These are phyloP conservation scores for Drosophila meridionalis DNA, from an alignment of 2,888 invertebrate genomes.

Conservation along the genomic window DNA sequence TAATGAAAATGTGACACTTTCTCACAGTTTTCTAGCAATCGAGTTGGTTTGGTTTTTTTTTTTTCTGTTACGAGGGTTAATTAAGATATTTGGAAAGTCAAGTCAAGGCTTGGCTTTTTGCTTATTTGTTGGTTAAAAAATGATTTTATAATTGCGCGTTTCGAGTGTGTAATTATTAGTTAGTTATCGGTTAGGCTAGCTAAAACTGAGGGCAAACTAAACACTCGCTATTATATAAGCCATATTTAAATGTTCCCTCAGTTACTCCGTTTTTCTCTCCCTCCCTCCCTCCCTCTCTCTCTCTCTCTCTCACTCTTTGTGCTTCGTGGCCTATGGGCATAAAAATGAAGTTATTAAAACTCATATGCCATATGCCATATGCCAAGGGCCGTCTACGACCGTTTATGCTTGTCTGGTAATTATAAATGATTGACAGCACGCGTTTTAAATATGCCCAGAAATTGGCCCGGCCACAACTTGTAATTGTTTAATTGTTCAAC, in stretches of 20 bases:
- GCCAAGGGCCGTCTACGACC: slow-evolving; percentile 18
- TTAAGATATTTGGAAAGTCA: slow-evolving; percentile 75
- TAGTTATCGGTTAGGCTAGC: slow-evolving; percentile 69
- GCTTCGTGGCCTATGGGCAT: slow-evolving; percentile 66
- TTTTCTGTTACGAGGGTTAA: slow-evolving; percentile 39
- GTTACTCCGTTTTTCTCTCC: not conserved
- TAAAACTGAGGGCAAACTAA: slow-evolving; percentile 25
- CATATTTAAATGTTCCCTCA: slow-evolving; percentile 62
- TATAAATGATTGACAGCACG: slow-evolving; percentile 60
- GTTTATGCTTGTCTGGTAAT: slow-evolving; percentile 47
- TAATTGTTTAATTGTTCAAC: slow-evolving; percentile 39
- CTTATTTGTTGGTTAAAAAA: slow-evolving; percentile 58
- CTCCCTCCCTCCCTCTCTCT: too few species aligned
- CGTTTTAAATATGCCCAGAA: slow-evolving; percentile 31
- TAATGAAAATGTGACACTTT: slow-evolving; percentile 74
- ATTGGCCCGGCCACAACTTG: slow-evolving; percentile 10
- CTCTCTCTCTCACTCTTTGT: too few species aligned
- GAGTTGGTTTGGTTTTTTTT: not conserved
- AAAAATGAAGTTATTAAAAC: slow-evolving; percentile 72
- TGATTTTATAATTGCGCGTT: slow-evolving; percentile 75
- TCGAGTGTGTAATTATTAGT: slow-evolving; percentile 69
- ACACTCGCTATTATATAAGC: slow-evolving; percentile 64
- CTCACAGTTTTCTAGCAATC: slow-evolving; percentile 50
- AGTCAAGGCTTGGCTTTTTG: slow-evolving; percentile 10
- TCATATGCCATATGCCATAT: slow-evolving; percentile 37